Conservation (phyloP, 64 coral and sea anemone species). For the Stylophora pistillata region DNA sequence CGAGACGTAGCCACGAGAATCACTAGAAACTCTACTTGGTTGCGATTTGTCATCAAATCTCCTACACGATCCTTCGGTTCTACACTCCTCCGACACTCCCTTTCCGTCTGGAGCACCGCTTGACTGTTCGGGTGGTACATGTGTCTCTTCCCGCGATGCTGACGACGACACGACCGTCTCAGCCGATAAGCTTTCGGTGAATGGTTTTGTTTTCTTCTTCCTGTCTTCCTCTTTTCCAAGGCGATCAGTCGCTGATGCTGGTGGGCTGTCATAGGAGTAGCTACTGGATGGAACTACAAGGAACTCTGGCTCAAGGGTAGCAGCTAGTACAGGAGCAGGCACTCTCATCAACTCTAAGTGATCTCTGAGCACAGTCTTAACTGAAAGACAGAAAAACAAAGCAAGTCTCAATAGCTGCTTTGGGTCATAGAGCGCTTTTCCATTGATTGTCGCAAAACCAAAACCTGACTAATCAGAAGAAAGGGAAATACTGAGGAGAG, state of each 20-base stretch:
- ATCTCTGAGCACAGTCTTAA: constrained; percentile 3
- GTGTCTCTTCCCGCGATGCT: not conserved
- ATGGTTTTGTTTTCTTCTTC: not conserved
- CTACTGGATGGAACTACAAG: constrained; percentile 82
- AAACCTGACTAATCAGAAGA: too few relatives aligned
- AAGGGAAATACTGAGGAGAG: too few relatives aligned
- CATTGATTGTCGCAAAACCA: too few relatives aligned
- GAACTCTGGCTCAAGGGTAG: constrained; percentile 88
- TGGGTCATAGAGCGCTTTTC: not conserved
- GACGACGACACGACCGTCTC: constrained; percentile 9
- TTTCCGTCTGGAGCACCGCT: not conserved
- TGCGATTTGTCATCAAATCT: not conserved
- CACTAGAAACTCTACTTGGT: not conserved
- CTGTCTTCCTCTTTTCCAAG: not conserved
- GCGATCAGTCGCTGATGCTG: constrained; percentile 34
- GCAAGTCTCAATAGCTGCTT: not conserved
- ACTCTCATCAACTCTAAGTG: constrained; percentile 71
- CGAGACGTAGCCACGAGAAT: not conserved
- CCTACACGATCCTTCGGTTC: not conserved
- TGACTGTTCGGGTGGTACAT: not conserved
- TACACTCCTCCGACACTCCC: not conserved
- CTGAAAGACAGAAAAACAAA: not conserved
- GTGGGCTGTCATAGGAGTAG: constrained; percentile 51
- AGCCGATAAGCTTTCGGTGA: constrained; percentile 1
- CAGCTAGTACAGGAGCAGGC: constrained; percentile 75